Conservation (phyloP, 2,888 invertebrate species). For the Stenolophus ochropezus region DNA sequence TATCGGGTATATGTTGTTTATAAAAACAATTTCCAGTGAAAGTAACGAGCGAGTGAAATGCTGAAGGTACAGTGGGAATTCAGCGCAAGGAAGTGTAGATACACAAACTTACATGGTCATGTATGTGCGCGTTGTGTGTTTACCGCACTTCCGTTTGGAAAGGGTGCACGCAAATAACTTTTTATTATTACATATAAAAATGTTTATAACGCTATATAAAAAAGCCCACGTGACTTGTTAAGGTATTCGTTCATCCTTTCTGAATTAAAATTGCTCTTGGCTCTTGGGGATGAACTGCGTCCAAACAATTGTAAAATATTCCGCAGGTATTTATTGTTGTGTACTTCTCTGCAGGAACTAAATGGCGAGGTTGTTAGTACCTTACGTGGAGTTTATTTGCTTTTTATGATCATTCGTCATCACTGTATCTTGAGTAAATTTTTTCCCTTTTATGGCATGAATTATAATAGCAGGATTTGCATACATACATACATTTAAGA, state of each 20-base stretch:
- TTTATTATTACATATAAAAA: slow-evolving; percentile 39
- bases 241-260: slow-evolving; percentile 4
- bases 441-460: background rate
- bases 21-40: background rate
- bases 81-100: background rate
- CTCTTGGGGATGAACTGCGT: background rate
- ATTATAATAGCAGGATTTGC: background rate
- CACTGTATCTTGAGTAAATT: background rate
- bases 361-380: background rate
- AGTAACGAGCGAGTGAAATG: background rate
- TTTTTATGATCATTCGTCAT: background rate
- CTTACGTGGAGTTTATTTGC: background rate
- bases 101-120: slow-evolving; percentile 17
- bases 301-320: slow-evolving; percentile 14
- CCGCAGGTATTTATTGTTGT: background rate
- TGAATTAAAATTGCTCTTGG: slow-evolving; percentile 27
- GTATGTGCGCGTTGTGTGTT: slow-evolving; percentile 22
- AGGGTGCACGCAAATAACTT: slow-evolving; percentile 39
- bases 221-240: slow-evolving; percentile 34
- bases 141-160: slow-evolving; percentile 28
- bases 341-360: background rate
- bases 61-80: slow-evolving; percentile 16
- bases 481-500: background rate
- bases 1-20: too few species aligned
- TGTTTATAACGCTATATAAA: slow-evolving; percentile 35